phyloP scores from a whole-genome alignment of 2,888 invertebrate species.

The Acanthacorydalis orientalis region DNA sequence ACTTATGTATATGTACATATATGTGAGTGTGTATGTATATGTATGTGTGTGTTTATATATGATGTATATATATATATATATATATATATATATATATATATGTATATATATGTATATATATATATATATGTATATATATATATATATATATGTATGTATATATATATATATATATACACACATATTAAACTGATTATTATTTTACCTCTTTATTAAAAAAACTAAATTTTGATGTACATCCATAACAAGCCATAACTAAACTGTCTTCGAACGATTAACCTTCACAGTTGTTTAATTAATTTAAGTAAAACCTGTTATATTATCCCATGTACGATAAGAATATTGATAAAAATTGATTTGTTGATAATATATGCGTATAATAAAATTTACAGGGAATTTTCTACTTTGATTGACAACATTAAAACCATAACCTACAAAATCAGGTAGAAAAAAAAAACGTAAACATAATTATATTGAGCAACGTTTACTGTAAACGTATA shows the following conservation, averaged over 20 bases:
- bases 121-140: no score
- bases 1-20: no score
- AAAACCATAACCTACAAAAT: no score
- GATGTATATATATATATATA: neutral
- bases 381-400: neutral
- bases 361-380: neutral
- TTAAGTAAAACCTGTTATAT: no score
- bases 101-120: no score
- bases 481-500: no score
- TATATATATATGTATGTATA: no score
- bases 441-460: no score
- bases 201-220: constrained; percentile 55
- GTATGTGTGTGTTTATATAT: neutral
- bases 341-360: neutral
- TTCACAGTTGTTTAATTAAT: no score
- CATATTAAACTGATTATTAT: neutral
- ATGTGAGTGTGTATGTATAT: neutral
- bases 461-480: no score
- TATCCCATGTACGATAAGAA: no score
- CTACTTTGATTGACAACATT: neutral
- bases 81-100: neutral
- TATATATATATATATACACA: neutral
- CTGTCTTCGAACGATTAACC: neutral
- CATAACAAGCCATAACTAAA: constrained; percentile 49
- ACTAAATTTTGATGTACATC: constrained; percentile 52